phyloP scores from a whole-genome alignment of 2,888 invertebrate species.

The Catocala nupta region DNA sequence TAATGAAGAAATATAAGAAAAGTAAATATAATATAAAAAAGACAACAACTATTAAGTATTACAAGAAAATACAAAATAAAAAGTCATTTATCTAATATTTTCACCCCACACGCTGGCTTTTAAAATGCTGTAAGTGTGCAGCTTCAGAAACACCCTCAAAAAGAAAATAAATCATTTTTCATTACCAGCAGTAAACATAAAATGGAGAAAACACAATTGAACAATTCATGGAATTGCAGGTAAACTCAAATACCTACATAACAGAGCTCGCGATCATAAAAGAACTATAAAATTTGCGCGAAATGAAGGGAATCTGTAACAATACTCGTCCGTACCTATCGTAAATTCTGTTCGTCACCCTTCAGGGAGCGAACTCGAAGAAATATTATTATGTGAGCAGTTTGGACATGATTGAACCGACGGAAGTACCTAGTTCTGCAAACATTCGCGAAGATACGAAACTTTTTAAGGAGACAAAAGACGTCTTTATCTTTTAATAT shows the following conservation, averaged over 20 bases:
- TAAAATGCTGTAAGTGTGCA: too few species aligned
- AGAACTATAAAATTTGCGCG: slow-evolving; percentile 15
- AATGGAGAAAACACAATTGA: slow-evolving; percentile 18
- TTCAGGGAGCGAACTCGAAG: slow-evolving; percentile 2
- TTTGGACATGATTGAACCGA: slow-evolving; percentile 7
- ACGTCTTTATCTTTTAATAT: not conserved
- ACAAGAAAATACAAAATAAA: too few species aligned
- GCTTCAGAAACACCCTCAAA: not conserved
- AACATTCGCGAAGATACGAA: not conserved
- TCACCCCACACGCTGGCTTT: too few species aligned
- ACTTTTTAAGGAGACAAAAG: not conserved
- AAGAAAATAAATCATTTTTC: slow-evolving; percentile 1
- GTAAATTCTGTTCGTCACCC: slow-evolving; percentile 8
- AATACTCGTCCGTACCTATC: not conserved
- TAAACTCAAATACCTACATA: slow-evolving; percentile 15
- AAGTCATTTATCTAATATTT: too few species aligned
- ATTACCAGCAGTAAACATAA: slow-evolving; percentile 12
- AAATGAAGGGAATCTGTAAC: slow-evolving; percentile 14
- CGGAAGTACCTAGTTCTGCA: not conserved
- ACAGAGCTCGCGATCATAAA: slow-evolving; percentile 22
- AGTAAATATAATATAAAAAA: too few species aligned
- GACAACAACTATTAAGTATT: too few species aligned
- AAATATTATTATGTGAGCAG: slow-evolving; percentile 7
- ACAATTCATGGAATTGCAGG: slow-evolving; percentile 18
- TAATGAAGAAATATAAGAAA: too few species aligned